Conservation (phyloP, 2,888 invertebrate species). For the Polietes domitor region DNA sequence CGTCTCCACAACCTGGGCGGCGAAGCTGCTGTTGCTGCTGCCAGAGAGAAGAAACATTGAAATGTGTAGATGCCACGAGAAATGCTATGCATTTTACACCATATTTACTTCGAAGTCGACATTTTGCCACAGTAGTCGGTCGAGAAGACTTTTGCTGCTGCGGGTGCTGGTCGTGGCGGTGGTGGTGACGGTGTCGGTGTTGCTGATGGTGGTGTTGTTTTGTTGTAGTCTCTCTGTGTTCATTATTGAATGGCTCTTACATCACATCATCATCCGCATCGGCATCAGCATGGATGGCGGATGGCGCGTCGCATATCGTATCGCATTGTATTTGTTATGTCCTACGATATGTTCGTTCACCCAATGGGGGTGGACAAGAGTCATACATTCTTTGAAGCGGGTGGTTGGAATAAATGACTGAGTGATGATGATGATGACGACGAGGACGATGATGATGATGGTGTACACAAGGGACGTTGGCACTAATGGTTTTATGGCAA, state of each 20-base stretch:
- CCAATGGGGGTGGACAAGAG: conserved; percentile 64
- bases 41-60: background rate
- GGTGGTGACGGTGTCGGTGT: conserved; percentile 25
- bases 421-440: conserved; percentile 53
- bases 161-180: conserved; percentile 6
- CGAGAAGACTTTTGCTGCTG: conserved; percentile 56
- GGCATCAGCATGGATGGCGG: conserved; percentile 55
- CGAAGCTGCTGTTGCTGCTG: background rate
- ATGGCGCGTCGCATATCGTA: conserved; percentile 37
- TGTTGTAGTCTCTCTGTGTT: conserved; percentile 50
- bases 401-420: conserved; percentile 59
- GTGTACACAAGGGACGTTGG: conserved; percentile 65
- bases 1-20: background rate
- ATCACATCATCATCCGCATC: conserved; percentile 57
- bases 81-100: conserved; percentile 56
- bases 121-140: conserved; percentile 57
- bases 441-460: conserved; percentile 49
- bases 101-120: conserved; percentile 53
- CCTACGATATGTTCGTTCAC: conserved; percentile 53
- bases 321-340: conserved; percentile 55
- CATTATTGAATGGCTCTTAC: conserved; percentile 66
- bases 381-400: conserved; percentile 50
- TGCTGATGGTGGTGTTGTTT: conserved; percentile 17
- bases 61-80: conserved; percentile 26
- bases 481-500: conserved; percentile 65